Conservation (phyloP, 2,113 vertebrate genomes). For the Oryzias woworae region DNA sequence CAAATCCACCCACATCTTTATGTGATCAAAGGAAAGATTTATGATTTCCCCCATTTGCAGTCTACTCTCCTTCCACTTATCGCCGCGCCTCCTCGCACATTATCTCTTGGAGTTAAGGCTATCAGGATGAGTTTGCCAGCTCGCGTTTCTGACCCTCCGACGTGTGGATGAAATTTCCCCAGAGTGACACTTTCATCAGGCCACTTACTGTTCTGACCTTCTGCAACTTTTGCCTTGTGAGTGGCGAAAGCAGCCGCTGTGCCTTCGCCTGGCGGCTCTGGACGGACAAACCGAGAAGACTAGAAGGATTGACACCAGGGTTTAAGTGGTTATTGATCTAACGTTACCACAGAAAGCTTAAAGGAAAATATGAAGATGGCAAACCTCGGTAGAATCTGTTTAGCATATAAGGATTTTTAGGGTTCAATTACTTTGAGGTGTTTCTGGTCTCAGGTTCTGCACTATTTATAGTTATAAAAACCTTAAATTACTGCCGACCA, state of each 20-base stretch:
- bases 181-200: constrained; percentile 65
- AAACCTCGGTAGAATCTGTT: no score
- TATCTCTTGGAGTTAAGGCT: constrained; percentile 49
- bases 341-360: no score
- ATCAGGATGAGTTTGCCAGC: constrained; percentile 56
- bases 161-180: constrained; percentile 54
- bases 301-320: no score
- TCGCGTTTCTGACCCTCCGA: constrained; percentile 48
- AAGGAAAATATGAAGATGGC: no score
- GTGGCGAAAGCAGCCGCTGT: constrained; percentile 31
- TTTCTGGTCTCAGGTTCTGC: no score
- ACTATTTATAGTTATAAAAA: no score
- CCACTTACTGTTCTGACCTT: constrained; percentile 66
- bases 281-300: no score
- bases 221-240: constrained; percentile 46
- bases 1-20: constrained; percentile 60
- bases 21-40: constrained; percentile 64
- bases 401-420: no score
- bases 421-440: no score
- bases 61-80: constrained; percentile 23
- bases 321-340: no score
- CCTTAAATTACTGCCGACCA: no score
- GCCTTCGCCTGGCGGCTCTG: constrained; percentile 12
- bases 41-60: constrained; percentile 47
- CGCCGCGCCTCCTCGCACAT: constrained; percentile 37